Conservation (phyloP, 2,113 vertebrate species). For the Rhinoderma darwinii region DNA sequence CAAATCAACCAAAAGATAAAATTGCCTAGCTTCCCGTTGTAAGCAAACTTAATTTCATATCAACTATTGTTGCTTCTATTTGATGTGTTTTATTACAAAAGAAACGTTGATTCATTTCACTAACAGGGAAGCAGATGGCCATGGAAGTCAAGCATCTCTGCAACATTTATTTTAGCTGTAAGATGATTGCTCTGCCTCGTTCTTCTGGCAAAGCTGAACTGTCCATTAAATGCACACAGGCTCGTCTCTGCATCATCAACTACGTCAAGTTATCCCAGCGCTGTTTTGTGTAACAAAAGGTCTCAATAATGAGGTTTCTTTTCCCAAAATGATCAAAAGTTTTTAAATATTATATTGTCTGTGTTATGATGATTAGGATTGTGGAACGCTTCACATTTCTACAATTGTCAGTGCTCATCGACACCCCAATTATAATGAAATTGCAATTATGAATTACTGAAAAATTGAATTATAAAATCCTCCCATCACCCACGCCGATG, state of each 20-base stretch:
- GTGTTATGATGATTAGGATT: neutral
- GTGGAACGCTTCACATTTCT: no score
- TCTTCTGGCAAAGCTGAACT: slow-evolving; percentile 33
- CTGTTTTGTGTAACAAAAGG: neutral
- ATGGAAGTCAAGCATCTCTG: slow-evolving; percentile 42
- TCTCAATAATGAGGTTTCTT: neutral
- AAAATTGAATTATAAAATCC: no score
- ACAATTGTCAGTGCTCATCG: no score
- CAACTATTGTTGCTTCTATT: slow-evolving; percentile 40
- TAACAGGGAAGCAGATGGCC: slow-evolving; percentile 43
- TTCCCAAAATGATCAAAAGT: neutral
- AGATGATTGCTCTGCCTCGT: slow-evolving; percentile 48
- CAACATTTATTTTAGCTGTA: slow-evolving; percentile 51
- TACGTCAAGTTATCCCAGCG: neutral
- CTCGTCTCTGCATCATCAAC: slow-evolving; percentile 3
- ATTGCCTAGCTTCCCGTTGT: neutral
- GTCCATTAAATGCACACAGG: slow-evolving; percentile 24
- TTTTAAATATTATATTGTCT: neutral
- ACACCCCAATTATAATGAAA: no score
- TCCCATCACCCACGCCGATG: no score
- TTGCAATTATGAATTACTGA: no score
- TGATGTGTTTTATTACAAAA: slow-evolving; percentile 40
- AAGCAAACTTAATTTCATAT: slow-evolving; percentile 40
- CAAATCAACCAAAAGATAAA: neutral
- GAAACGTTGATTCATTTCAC: slow-evolving; percentile 39